Evolutionary conservation across 2,888 invertebrate genomes (phyloP).

Genomic region (Baccha elongata): DNA sequence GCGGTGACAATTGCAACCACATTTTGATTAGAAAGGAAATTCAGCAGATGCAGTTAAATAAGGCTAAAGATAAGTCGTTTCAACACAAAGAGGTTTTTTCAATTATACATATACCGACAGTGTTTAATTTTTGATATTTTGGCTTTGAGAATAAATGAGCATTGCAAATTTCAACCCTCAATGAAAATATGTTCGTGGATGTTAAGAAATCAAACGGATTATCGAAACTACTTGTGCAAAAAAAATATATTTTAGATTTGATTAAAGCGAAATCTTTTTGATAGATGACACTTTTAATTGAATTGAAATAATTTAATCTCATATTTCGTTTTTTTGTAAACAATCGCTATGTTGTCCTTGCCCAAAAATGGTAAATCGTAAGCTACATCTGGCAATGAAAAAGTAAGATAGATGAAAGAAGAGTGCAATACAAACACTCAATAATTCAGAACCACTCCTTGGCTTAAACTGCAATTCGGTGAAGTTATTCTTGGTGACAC

Average conservation of each 20-base stretch:
- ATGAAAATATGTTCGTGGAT: slow-evolving; percentile 10
- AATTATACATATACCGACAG: slow-evolving; percentile 17
- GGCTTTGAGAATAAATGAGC: background rate
- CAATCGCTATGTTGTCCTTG: too few species aligned
- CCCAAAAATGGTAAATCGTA: too few species aligned
- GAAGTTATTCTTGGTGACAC: too few species aligned
- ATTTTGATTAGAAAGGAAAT: slow-evolving; percentile 85
- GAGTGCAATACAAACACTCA: too few species aligned
- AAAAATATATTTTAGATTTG: background rate
- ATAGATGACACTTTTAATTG: slow-evolving; percentile 20
- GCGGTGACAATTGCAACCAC: slow-evolving; percentile 86
- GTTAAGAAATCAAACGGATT: slow-evolving; percentile 7
- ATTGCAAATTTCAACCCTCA: slow-evolving; percentile 1
- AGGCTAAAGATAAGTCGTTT: slow-evolving; percentile 20
- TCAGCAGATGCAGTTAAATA: slow-evolving; percentile 82
- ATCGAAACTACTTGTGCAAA: background rate
- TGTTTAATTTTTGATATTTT: slow-evolving; percentile 16
- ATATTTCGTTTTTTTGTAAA: background rate
- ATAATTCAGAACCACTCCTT: too few species aligned
- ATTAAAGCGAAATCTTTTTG: background rate
- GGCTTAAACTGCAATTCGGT: too few species aligned
- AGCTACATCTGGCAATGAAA: too few species aligned
- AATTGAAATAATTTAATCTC: slow-evolving; percentile 14
- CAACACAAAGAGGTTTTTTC: background rate
- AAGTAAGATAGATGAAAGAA: too few species aligned